Evolutionary conservation across 2,797 vertebrate species (phyloP).

Genomic region (Molothrus ater): DNA sequence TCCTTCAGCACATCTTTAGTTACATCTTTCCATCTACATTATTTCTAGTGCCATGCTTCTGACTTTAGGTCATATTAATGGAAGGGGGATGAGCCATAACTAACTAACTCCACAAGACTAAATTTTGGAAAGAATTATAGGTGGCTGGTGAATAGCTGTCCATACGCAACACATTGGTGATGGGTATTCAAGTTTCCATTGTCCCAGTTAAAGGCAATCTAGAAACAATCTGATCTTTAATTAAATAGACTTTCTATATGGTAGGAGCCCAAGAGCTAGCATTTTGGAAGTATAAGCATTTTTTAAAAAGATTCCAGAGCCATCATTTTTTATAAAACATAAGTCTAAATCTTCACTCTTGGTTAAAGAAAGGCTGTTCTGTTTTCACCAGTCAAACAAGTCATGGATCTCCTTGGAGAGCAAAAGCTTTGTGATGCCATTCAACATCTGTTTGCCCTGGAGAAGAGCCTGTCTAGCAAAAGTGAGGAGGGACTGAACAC

Average conservation of each 20-base stretch:
- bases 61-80: background rate
- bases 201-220: background rate
- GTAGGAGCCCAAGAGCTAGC: background rate
- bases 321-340: background rate
- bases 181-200: background rate
- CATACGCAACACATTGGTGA: background rate
- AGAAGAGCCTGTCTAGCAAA: conserved; percentile 71
- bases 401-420: conserved; percentile 62
- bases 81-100: background rate
- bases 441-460: conserved; percentile 77
- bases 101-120: background rate
- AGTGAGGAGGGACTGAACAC: conserved; percentile 32
- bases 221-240: background rate
- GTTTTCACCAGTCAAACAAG: conserved; percentile 57
- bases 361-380: background rate
- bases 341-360: background rate
- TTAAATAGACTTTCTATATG: background rate
- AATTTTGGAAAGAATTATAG: background rate
- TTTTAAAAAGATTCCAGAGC: background rate
- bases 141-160: background rate
- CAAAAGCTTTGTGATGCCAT: conserved; percentile 72
- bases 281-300: background rate
- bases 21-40: background rate
- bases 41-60: background rate
- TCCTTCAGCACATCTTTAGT: conserved; percentile 6